A percentile compares a stretch with the other conserved stretches of the same genome.
Conservation (phyloP, 2,797 vertebrate species). For the Oreochromis mossambicus region DNA sequence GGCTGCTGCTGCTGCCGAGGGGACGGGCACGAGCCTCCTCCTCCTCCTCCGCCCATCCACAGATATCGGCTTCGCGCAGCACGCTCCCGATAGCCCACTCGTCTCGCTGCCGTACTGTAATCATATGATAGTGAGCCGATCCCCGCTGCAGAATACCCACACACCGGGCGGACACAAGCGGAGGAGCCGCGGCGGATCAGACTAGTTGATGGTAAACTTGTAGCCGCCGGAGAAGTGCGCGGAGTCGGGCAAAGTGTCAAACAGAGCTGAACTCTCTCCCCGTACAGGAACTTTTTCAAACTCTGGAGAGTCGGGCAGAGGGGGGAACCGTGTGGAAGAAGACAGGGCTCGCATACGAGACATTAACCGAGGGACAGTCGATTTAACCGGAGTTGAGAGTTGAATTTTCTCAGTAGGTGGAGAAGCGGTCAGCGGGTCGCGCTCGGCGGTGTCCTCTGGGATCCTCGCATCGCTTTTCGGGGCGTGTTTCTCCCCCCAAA, state of each 20-base stretch:
- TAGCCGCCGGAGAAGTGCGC: background rate
- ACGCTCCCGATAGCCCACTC: slow-evolving; percentile 51
- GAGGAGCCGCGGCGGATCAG: slow-evolving; percentile 25
- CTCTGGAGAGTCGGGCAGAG: slow-evolving; percentile 30
- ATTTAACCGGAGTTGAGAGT: slow-evolving; percentile 20
- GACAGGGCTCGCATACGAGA: background rate
- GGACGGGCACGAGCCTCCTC: slow-evolving; percentile 43
- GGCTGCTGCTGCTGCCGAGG: background rate
- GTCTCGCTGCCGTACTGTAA: slow-evolving; percentile 63
- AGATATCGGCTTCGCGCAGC: slow-evolving; percentile 54
- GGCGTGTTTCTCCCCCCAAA: background rate
- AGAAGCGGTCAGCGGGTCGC: slow-evolving; percentile 40
- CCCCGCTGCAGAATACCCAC: slow-evolving; percentile 62
- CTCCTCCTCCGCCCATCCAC: background rate
- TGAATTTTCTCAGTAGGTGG: background rate
- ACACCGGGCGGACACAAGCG: slow-evolving; percentile 38
- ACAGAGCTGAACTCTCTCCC: background rate
- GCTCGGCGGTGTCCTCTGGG: slow-evolving; percentile 32
- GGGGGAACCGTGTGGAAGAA: background rate
- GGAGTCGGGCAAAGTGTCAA: slow-evolving; percentile 6
- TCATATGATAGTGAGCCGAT: slow-evolving; percentile 77
- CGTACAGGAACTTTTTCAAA: slow-evolving; percentile 50
- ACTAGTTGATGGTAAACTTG: background rate
- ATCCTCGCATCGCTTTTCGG: slow-evolving; percentile 36
- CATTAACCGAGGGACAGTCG: slow-evolving; percentile 16